These are phyloP conservation scores for Eulemur coronatus DNA, from an alignment of 2,797 vertebrate genomes.

Conservation along the genomic window DNA sequence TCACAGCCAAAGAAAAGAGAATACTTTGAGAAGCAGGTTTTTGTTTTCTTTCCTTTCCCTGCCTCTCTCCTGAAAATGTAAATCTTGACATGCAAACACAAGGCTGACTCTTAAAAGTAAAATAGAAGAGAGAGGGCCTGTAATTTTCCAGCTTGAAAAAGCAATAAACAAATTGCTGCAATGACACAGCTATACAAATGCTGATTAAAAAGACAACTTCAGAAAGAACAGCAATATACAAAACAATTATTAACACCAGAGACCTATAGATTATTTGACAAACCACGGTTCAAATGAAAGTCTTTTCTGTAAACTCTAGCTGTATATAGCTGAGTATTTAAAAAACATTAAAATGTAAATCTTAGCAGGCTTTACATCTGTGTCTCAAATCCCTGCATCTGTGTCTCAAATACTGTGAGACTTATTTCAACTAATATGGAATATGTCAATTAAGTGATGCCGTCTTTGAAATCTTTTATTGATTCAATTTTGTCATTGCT, in stretches of 20 bases:
- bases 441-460: not conserved
- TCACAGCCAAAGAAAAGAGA: slow-evolving; percentile 11
- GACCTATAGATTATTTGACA: not conserved
- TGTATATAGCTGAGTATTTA: not conserved
- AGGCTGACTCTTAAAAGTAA: slow-evolving; percentile 27
- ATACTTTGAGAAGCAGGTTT: not conserved
- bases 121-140: not conserved
- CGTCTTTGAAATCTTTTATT: not conserved
- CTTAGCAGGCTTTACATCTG: not conserved
- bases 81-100: slow-evolving; percentile 23
- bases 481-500: not conserved
- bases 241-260: slow-evolving; percentile 52
- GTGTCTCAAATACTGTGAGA: not conserved
- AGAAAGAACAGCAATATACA: not conserved
- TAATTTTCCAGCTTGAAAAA: slow-evolving; percentile 28
- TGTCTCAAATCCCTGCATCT: not conserved
- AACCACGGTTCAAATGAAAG: slow-evolving; percentile 53
- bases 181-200: not conserved
- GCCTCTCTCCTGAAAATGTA: slow-evolving; percentile 26
- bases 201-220: slow-evolving; percentile 43
- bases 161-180: not conserved
- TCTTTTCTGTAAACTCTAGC: not conserved
- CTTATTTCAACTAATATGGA: not conserved
- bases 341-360: not conserved
- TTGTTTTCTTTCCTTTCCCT: slow-evolving; percentile 32